These are phyloP conservation scores for Florisuga fusca DNA, from an alignment of 2,797 vertebrate genomes.

Conservation along the genomic window DNA sequence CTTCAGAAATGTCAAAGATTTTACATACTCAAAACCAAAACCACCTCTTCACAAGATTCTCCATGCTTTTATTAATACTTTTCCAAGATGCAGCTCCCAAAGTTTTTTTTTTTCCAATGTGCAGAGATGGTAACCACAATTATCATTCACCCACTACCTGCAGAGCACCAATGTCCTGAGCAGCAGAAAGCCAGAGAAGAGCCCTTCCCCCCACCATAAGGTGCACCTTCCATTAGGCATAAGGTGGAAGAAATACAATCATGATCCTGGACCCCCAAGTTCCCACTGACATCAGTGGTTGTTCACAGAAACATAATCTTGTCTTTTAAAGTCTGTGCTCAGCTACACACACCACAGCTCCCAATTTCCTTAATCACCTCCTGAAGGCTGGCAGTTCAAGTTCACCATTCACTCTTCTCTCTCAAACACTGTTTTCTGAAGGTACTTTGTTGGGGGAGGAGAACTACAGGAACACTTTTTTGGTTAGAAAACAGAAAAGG, in stretches of 20 bases:
- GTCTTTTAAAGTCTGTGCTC: neutral
- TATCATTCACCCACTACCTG: neutral
- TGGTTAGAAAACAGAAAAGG: neutral
- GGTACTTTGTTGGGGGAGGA: neutral
- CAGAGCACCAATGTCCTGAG: neutral
- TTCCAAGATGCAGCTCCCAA: neutral
- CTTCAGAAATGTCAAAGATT: neutral
- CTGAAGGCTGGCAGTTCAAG: neutral
- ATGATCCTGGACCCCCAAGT: neutral
- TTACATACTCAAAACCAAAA: neutral
- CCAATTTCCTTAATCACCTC: neutral
- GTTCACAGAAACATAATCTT: neutral
- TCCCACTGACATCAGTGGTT: neutral
- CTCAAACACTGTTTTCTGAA: neutral
- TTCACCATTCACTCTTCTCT: neutral
- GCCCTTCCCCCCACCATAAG: neutral
- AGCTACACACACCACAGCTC: neutral
- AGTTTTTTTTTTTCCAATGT: neutral
- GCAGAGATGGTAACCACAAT: neutral
- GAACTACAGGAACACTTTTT: neutral
- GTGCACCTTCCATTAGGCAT: neutral
- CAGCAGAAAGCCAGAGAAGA: neutral
- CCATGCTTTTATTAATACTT: neutral
- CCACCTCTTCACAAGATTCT: neutral
- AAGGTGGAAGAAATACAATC: rapidly evolving